Evolutionary conservation across 92 coral and sea anemone species (phyloP).

Genomic region (Actinernus sp.): DNA sequence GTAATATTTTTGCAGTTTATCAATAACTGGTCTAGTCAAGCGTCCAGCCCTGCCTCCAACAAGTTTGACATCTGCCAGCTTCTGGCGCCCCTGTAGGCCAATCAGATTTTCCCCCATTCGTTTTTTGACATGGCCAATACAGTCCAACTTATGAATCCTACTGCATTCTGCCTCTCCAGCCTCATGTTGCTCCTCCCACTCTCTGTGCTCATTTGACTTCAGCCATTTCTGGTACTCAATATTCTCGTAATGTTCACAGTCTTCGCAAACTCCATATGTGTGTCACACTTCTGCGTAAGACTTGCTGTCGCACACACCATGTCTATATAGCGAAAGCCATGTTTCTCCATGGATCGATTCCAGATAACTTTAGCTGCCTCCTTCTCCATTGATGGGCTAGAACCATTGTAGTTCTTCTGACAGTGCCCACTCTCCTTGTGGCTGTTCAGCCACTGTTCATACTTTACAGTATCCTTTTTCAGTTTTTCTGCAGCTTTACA

Average conservation of each 20-base stretch:
- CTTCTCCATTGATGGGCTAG: conserved; percentile 56
- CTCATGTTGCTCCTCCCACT: conserved; percentile 38
- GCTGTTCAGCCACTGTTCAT: conserved; percentile 31
- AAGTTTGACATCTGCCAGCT: conserved; percentile 30
- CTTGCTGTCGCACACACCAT: conserved; percentile 55
- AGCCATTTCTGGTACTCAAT: conserved; percentile 45
- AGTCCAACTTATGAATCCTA: conserved; percentile 15
- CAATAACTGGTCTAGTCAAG: conserved; percentile 24
- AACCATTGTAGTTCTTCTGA: conserved; percentile 26
- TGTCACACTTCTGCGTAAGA: conserved; percentile 42
- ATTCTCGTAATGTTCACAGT: conserved; percentile 26
- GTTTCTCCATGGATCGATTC: conserved; percentile 26
- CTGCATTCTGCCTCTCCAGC: conserved; percentile 37
- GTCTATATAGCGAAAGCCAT: conserved; percentile 1
- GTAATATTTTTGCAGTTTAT: conserved; percentile 30
- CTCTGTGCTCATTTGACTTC: conserved; percentile 29
- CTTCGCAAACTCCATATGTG: conserved; percentile 51
- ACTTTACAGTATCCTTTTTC: conserved; percentile 12
- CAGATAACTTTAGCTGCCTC: conserved; percentile 50
- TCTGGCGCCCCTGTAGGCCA: conserved; percentile 15
- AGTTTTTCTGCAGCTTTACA: conserved; percentile 37
- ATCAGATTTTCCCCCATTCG: conserved; percentile 21
- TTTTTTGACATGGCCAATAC: conserved; percentile 35
- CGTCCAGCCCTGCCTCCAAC: conserved; percentile 12
- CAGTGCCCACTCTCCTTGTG: conserved; percentile 18